Conservation (phyloP, 2,113 vertebrate species). For the Poicephalus gulielmi region DNA sequence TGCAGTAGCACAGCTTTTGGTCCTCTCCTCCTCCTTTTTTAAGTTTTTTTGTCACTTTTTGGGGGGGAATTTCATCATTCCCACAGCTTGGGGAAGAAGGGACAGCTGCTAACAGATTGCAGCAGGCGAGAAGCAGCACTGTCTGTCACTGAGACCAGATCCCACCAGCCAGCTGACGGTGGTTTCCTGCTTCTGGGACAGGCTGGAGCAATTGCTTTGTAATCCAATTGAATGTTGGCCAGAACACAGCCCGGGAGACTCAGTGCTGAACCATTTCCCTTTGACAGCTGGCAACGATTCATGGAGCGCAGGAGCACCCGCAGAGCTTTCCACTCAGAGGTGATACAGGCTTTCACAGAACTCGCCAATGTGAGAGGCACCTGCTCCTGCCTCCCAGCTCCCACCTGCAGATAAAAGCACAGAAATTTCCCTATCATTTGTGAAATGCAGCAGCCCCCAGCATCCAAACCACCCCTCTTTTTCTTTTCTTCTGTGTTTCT, state of each 20-base stretch:
- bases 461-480: neutral
- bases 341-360: neutral
- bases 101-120: neutral
- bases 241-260: neutral
- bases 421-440: neutral
- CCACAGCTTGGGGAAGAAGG: neutral
- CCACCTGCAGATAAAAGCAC: neutral
- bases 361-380: neutral
- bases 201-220: conserved; percentile 11
- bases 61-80: neutral
- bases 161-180: neutral
- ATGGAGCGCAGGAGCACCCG: neutral
- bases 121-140: neutral
- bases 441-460: neutral
- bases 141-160: neutral
- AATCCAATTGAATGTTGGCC: conserved; percentile 31
- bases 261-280: neutral
- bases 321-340: neutral
- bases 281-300: conserved; percentile 17
- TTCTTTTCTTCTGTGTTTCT: neutral
- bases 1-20: neutral
- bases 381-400: conserved; percentile 35
- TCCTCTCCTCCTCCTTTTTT: neutral
- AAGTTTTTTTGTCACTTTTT: neutral
- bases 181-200: conserved; percentile 39